Evolutionary conservation across 2,113 vertebrate genomes (phyloP).

Genomic region (Antechinus flavipes): DNA sequence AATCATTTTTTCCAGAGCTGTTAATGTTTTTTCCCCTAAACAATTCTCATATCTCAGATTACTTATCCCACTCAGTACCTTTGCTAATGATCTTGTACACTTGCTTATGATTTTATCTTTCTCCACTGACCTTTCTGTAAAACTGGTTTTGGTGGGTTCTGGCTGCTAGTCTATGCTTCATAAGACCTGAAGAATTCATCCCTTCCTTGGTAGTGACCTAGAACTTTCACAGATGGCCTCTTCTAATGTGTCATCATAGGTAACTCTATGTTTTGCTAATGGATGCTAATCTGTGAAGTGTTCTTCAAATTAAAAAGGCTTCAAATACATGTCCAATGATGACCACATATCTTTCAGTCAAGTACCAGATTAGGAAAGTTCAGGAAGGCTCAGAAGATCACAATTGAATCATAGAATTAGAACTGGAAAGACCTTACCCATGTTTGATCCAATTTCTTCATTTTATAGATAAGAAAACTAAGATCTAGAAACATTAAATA

Average conservation of each 20-base stretch:
- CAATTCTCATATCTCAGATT: not conserved
- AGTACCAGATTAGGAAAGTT: not conserved
- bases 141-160: not conserved
- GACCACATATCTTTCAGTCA: not conserved
- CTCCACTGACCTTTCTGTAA: not conserved
- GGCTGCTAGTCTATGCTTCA: not conserved
- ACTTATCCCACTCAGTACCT: not conserved
- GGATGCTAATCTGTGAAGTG: not conserved
- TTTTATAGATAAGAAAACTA: not conserved
- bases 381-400: not conserved
- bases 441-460: not conserved
- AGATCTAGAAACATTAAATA: not conserved
- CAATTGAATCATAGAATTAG: not conserved
- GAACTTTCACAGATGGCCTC: not conserved
- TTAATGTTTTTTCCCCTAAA: conserved; percentile 2
- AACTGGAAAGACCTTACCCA: not conserved
- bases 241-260: not conserved
- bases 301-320: not conserved
- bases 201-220: not conserved
- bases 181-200: not conserved
- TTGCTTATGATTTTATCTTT: not conserved
- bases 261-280: not conserved
- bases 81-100: not conserved
- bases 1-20: conserved; percentile 63
- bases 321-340: not conserved